These are phyloP conservation scores for Solenopsis fugax DNA, from an alignment of 1,140 invertebrate genomes.

Conservation along the genomic window DNA sequence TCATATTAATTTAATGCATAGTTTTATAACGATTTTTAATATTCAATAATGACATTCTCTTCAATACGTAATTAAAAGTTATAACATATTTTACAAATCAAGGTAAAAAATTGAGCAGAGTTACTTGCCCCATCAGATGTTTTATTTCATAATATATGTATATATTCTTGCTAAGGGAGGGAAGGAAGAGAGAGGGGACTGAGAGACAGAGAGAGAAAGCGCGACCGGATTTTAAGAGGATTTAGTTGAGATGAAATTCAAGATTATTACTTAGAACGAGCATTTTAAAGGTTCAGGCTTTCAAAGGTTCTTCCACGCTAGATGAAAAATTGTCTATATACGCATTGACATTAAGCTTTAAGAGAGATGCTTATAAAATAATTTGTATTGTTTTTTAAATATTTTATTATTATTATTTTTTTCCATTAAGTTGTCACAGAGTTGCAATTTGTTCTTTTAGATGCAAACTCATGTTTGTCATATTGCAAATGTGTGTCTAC, in stretches of 20 bases:
- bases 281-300: background rate
- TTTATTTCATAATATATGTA: conserved; percentile 16
- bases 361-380: background rate
- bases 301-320: background rate
- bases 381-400: background rate
- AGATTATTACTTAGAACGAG: conserved; percentile 30
- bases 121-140: background rate
- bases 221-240: conserved; percentile 30
- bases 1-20: background rate
- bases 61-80: background rate
- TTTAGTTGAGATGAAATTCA: conserved; percentile 34
- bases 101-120: background rate
- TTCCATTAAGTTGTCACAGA: background rate
- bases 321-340: background rate
- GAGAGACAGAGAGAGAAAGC: background rate
- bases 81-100: background rate
- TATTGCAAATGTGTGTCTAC: conserved; percentile 11
- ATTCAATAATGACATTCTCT: background rate
- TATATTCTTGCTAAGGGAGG: background rate
- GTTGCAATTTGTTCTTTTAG: conserved; percentile 9
- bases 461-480: conserved; percentile 17
- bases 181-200: too few relatives aligned
- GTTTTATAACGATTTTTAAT: background rate
- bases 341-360: background rate
- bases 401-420: conserved; percentile 1